Percentiles rank a stretch among this genome's conserved stretches.
phyloP scores from a whole-genome alignment of 2,797 vertebrate genomes.

The Rhinophrynus dorsalis region DNA sequence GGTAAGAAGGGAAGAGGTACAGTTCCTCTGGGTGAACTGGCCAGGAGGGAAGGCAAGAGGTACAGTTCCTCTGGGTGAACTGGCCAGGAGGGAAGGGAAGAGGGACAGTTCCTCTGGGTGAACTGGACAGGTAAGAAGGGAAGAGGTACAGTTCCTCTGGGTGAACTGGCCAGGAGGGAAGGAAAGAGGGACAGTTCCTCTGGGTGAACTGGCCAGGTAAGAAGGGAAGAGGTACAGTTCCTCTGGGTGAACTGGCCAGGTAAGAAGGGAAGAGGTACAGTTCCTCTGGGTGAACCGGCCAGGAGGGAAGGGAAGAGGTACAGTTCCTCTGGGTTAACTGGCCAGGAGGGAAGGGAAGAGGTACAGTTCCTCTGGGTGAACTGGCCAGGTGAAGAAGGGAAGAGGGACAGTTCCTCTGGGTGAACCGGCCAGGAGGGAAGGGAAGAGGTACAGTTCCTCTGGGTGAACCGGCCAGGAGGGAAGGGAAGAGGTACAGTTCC shows the following conservation, averaged over 20 bases:
- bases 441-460: too few relatives aligned
- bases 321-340: background rate
- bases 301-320: background rate
- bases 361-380: conserved; percentile 52
- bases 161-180: background rate
- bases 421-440: too few relatives aligned
- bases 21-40: conserved; percentile 65
- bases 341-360: background rate
- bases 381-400: conserved; percentile 56
- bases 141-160: background rate
- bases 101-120: too few relatives aligned
- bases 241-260: too few relatives aligned
- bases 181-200: background rate
- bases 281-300: too few relatives aligned
- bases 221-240: background rate
- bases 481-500: background rate
- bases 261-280: too few relatives aligned
- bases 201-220: conserved; percentile 65
- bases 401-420: too few relatives aligned
- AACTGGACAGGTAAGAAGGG: too few relatives aligned
- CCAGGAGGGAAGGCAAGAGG: background rate
- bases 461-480: too few relatives aligned
- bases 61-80: too few relatives aligned
- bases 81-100: too few relatives aligned
- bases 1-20: background rate